phyloP scores from a whole-genome alignment of 2,113 vertebrate genomes.

The Fregata magnificens region DNA sequence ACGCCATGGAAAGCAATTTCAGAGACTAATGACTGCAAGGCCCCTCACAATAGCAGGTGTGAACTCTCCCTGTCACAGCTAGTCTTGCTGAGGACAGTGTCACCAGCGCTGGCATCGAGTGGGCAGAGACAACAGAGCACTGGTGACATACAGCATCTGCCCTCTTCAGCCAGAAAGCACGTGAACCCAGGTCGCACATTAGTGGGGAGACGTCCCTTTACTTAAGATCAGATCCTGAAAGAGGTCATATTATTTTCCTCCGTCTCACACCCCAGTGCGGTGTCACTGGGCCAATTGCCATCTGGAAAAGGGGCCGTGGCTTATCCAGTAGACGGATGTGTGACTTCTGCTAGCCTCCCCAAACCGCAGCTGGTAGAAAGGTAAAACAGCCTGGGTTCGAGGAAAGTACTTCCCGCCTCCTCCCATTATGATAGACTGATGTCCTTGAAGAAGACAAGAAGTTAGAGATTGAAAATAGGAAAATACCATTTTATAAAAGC shows the following conservation, averaged over 20 bases:
- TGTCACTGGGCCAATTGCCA: not conserved
- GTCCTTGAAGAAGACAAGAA: not conserved
- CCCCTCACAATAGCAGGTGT: not conserved
- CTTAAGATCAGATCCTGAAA: not conserved
- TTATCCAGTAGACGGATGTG: not conserved
- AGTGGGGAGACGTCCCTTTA: not conserved
- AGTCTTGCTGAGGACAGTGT: not conserved
- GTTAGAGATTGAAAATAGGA: not conserved
- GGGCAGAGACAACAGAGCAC: not conserved
- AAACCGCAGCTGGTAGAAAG: not conserved
- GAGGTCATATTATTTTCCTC: rapidly evolving
- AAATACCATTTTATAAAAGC: rapidly evolving
- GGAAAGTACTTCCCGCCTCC: not conserved
- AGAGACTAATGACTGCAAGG: conserved; percentile 4
- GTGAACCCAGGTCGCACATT: not conserved
- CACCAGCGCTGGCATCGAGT: not conserved
- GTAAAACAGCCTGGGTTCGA: rapidly evolving
- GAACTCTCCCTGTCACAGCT: not conserved
- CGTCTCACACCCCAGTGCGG: rapidly evolving
- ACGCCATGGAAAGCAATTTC: conserved; percentile 26
- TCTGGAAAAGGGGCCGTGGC: not conserved
- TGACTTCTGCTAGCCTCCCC: not conserved
- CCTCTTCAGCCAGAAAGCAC: not conserved
- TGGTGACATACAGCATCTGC: not conserved
- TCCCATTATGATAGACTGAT: not conserved